Percentiles rank a stretch among this genome's conserved stretches.
These are phyloP conservation scores for Coendou prehensilis DNA, from an alignment of 2,797 vertebrate genomes.

Conservation along the genomic window DNA sequence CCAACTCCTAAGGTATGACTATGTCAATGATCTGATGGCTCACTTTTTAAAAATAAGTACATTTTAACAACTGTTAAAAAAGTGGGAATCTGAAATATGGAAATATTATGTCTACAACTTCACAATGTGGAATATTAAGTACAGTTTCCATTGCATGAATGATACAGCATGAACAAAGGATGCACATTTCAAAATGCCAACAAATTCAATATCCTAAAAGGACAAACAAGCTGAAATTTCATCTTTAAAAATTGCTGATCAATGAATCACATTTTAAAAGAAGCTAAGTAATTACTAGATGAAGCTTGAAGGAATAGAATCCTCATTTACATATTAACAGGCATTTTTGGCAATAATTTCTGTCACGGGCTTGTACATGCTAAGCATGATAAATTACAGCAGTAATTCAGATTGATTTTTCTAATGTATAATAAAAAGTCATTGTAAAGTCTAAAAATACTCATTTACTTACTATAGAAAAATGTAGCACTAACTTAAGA, in stretches of 20 bases:
- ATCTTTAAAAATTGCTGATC: conserved; percentile 88
- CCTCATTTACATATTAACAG: conserved; percentile 88
- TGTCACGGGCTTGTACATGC: conserved; percentile 81
- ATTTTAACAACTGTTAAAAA: background rate
- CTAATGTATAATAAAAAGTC: conserved; percentile 64
- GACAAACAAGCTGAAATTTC: conserved; percentile 89
- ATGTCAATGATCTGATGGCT: conserved; percentile 64
- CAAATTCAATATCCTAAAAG: conserved; percentile 90
- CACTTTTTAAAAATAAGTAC: conserved; percentile 56
- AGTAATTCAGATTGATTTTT: conserved; percentile 78
- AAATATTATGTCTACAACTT: conserved; percentile 83
- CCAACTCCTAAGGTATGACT: conserved; percentile 54
- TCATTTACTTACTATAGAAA: background rate
- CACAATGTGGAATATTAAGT: conserved; percentile 80
- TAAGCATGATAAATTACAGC: conserved; percentile 87
- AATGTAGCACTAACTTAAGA: conserved; percentile 28
- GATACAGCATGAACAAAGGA: conserved; percentile 86
- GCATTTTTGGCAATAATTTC: conserved; percentile 88
- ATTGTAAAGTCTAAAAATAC: conserved; percentile 44
- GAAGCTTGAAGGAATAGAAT: conserved; percentile 82
- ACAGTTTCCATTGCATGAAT: conserved; percentile 79
- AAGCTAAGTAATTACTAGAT: conserved; percentile 90
- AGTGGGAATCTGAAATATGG: background rate
- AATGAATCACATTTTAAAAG: conserved; percentile 88
- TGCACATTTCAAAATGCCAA: conserved; percentile 88